phyloP scores from a whole-genome alignment of 2,888 invertebrate genomes.

The Cephus pygmeus region DNA sequence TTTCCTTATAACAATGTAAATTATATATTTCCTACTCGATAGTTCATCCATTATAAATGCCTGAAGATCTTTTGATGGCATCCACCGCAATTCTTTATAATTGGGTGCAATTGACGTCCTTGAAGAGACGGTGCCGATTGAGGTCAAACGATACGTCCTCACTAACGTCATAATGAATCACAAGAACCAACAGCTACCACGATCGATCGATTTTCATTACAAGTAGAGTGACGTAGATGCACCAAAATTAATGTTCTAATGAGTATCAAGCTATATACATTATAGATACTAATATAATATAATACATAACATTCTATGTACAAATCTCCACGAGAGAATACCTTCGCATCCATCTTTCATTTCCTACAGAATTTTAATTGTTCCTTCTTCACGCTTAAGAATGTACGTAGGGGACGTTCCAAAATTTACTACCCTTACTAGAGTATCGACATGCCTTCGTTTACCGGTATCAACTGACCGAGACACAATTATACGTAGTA shows the following conservation, averaged over 20 bases:
- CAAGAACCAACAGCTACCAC: background rate
- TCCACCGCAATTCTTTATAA: constrained; percentile 15
- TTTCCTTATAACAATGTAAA: background rate
- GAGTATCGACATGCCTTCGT: too few species aligned
- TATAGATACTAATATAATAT: background rate
- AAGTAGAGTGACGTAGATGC: background rate
- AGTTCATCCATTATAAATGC: background rate
- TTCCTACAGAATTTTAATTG: background rate
- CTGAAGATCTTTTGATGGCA: background rate
- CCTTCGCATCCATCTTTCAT: background rate
- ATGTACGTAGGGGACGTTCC: too few species aligned
- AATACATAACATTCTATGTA: background rate
- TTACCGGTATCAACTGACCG: too few species aligned
- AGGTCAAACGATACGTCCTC: constrained; percentile 39
- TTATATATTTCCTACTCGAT: background rate
- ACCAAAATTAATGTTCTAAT: background rate
- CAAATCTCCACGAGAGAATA: background rate
- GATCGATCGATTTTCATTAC: background rate
- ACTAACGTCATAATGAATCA: constrained; percentile 1
- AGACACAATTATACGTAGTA: too few species aligned
- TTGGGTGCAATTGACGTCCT: constrained; percentile 42
- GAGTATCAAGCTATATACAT: background rate
- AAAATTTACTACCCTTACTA: too few species aligned
- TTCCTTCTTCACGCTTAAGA: background rate
- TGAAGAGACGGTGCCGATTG: constrained; percentile 35